Conservation (phyloP, 1,140 invertebrate genomes). For the Drosophila pandora region DNA sequence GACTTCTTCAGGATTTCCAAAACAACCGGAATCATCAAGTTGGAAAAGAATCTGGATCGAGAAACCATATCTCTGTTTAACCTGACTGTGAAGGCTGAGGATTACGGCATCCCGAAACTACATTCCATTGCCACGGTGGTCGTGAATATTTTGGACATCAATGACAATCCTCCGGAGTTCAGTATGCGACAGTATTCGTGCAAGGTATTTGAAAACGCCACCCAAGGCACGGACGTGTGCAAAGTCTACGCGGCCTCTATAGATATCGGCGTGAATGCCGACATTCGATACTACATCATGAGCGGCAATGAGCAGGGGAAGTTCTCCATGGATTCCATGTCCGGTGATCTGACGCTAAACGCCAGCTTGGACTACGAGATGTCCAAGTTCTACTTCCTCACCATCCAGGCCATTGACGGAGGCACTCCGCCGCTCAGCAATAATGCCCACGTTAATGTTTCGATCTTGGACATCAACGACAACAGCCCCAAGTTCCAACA, state of each 20-base stretch:
- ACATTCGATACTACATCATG: constrained; percentile 95
- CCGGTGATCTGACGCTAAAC: constrained; percentile 90
- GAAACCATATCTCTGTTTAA: constrained; percentile 94
- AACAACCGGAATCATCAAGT: constrained; percentile 92
- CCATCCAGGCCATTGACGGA: constrained; percentile 94
- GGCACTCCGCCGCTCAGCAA: constrained; percentile 93
- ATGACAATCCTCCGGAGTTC: constrained; percentile 97
- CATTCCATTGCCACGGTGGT: constrained; percentile 85
- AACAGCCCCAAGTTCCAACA: constrained; percentile 94
- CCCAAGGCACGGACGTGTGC: constrained; percentile 90
- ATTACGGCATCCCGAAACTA: constrained; percentile 89
- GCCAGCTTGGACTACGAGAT: constrained; percentile 94
- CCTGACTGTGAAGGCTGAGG: constrained; percentile 91
- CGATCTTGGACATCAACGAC: constrained; percentile 94
- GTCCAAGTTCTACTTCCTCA: constrained; percentile 93
- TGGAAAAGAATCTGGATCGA: constrained; percentile 92
- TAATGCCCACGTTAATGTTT: constrained; percentile 94
- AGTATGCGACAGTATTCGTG: constrained; percentile 90
- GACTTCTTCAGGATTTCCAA: constrained; percentile 89
- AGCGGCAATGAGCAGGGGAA: constrained; percentile 95
- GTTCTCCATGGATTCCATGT: constrained; percentile 90
- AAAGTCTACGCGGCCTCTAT: constrained; percentile 94
- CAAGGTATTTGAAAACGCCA: constrained; percentile 89
- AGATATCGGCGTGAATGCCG: constrained; percentile 96
- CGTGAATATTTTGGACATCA: constrained; percentile 92